phyloP scores from a whole-genome alignment of 2,113 vertebrate species.

The Pachyramphus minor region DNA sequence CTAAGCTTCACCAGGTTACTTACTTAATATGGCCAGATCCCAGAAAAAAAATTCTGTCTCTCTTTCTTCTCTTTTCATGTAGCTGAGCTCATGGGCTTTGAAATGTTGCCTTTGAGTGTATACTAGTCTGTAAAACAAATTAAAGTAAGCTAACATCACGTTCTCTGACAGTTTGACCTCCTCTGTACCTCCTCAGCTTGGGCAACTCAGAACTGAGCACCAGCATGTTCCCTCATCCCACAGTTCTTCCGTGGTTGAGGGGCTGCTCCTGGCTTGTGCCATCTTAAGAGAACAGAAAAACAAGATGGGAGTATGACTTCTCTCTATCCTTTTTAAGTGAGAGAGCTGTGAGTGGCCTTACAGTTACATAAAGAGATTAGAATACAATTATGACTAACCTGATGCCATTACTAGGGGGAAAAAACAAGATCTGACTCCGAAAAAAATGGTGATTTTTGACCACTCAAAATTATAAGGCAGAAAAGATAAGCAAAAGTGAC shows the following conservation, averaged over 20 bases:
- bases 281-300: neutral
- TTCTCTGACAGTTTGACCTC: rapidly evolving
- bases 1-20: neutral
- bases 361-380: neutral
- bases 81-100: neutral
- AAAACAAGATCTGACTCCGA: neutral
- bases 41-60: neutral
- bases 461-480: neutral
- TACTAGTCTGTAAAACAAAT: neutral
- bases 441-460: neutral
- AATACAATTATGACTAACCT: neutral
- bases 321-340: neutral
- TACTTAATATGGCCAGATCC: neutral
- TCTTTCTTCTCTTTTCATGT: neutral
- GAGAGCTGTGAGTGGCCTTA: neutral
- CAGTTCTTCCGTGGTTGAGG: rapidly evolving
- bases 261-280: neutral
- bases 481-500: neutral
- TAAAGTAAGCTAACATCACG: neutral
- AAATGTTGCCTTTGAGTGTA: neutral
- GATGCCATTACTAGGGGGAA: neutral
- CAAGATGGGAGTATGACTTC: neutral
- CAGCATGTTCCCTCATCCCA: rapidly evolving
- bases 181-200: neutral
- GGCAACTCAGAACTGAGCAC: neutral